Conservation (phyloP, 1,140 invertebrate genomes). For the Camponotus pennsylvanicus region DNA sequence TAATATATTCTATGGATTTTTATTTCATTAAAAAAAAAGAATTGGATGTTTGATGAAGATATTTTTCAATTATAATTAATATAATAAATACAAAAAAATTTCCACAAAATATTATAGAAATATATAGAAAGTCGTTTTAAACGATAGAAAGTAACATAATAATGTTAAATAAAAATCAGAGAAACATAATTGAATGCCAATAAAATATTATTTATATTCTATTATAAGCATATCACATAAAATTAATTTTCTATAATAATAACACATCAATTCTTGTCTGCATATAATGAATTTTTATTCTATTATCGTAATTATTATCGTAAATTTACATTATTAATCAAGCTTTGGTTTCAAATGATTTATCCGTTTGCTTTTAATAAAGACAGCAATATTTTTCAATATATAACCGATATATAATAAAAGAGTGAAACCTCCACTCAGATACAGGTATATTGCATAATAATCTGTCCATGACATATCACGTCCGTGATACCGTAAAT, state of each 20-base stretch:
- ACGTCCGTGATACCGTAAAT: constrained; percentile 81
- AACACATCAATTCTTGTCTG: not conserved
- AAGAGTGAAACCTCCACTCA: constrained; percentile 40
- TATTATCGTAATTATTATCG: not conserved
- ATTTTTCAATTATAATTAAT: not conserved
- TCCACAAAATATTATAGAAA: not conserved
- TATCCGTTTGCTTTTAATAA: constrained; percentile 8
- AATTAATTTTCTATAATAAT: not conserved
- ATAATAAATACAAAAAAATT: not conserved
- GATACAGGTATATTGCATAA: constrained; percentile 63
- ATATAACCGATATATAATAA: constrained; percentile 32
- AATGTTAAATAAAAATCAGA: not conserved
- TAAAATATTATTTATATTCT: not conserved
- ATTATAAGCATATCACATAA: not conserved
- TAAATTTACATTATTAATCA: constrained; percentile 19
- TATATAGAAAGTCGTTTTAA: not conserved
- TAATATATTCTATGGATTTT: not conserved
- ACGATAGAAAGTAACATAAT: not conserved
- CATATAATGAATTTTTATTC: constrained; percentile 5
- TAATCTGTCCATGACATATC: constrained; percentile 77
- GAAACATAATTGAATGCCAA: not conserved
- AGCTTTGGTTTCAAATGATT: constrained; percentile 8
- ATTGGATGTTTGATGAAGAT: too few relatives aligned
- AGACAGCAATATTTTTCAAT: not conserved
- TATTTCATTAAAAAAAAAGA: too few relatives aligned